These are phyloP conservation scores for Thunnus thynnus DNA, from an alignment of 2,113 vertebrate genomes.

Conservation along the genomic window DNA sequence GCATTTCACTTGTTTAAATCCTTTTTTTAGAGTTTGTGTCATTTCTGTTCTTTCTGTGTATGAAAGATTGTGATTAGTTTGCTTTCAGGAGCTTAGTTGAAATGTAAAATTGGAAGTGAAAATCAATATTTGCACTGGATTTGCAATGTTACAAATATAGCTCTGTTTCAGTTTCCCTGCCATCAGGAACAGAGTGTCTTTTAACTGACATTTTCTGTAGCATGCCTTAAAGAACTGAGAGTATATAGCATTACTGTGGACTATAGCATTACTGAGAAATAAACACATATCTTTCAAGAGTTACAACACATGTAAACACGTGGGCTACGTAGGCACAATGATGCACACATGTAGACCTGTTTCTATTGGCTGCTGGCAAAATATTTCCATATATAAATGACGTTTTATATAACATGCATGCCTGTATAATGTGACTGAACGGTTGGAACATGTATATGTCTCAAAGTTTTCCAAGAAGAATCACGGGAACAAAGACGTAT, in stretches of 20 bases:
- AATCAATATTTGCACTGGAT: slow-evolving; percentile 11
- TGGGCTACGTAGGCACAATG: too few species aligned
- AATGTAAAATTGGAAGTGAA: not conserved
- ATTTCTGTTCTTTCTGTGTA: not conserved
- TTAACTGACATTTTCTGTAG: not conserved
- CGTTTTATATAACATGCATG: not conserved
- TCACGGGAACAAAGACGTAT: slow-evolving; percentile 11
- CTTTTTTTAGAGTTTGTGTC: not conserved
- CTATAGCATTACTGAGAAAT: not conserved
- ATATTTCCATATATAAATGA: not conserved
- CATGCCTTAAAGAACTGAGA: not conserved
- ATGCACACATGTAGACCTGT: not conserved
- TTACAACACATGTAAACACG: not conserved
- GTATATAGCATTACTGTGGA: not conserved
- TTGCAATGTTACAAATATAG: not conserved
- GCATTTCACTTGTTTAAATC: not conserved
- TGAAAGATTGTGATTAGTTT: too few species aligned
- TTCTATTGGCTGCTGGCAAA: not conserved
- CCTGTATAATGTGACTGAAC: slow-evolving; percentile 9
- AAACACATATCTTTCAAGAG: not conserved
- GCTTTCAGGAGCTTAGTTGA: not conserved
- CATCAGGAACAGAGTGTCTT: not conserved
- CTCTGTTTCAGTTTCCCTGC: not conserved
- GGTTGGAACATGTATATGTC: not conserved
- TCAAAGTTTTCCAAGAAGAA: slow-evolving; percentile 27